phyloP scores from a whole-genome alignment of 2,888 invertebrate species.

The Rutpela maculata region DNA sequence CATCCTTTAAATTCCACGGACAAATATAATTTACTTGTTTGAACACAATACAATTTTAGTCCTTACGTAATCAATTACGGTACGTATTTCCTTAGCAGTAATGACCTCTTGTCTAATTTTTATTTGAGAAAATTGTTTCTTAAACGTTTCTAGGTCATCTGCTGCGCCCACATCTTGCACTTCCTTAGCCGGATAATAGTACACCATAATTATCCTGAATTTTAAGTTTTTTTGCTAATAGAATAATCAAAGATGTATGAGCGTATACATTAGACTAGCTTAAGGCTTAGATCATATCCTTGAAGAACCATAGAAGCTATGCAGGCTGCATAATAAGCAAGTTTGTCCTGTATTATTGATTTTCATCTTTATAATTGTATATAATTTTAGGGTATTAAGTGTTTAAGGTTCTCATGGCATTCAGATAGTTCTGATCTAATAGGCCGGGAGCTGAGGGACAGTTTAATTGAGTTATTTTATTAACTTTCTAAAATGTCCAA shows the following conservation, averaged over 20 bases:
- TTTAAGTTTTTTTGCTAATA: constrained; percentile 18
- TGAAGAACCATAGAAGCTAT: background rate
- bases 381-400: background rate
- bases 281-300: constrained; percentile 36
- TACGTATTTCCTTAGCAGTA: constrained; percentile 30
- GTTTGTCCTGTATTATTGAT: background rate
- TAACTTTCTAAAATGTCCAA: too few relatives aligned
- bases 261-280: constrained; percentile 4
- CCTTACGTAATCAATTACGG: constrained; percentile 5
- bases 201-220: constrained; percentile 24
- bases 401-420: background rate
- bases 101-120: constrained; percentile 23
- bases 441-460: too few relatives aligned
- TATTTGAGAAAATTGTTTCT: constrained; percentile 36
- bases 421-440: background rate
- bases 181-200: constrained; percentile 27
- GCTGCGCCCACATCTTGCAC: constrained; percentile 38
- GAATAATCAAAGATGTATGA: constrained; percentile 26
- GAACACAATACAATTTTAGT: constrained; percentile 22
- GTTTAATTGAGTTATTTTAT: too few relatives aligned
- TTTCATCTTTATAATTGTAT: constrained; percentile 5
- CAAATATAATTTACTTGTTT: constrained; percentile 9
- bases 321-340: background rate
- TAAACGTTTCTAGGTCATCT: constrained; percentile 40
- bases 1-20: constrained; percentile 10